Evolutionary conservation across 2,113 vertebrate species (phyloP).

Genomic region (Noturus placidus): DNA sequence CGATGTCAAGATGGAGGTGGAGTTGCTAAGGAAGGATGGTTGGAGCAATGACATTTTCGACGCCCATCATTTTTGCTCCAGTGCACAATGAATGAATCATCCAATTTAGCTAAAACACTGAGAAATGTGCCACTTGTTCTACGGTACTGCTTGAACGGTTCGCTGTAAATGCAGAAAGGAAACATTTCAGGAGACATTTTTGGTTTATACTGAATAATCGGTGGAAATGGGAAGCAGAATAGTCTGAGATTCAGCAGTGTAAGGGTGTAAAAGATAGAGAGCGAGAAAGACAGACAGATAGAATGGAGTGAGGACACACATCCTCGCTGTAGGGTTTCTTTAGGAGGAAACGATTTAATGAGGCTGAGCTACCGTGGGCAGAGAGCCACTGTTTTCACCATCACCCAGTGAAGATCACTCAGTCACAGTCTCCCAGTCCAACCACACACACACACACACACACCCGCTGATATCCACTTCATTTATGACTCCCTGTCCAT

Average conservation of each 20-base stretch:
- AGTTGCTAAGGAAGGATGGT: not conserved
- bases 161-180: conserved; percentile 1
- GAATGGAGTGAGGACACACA: not conserved
- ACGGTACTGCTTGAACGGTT: not conserved
- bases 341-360: conserved; percentile 46
- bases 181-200: not conserved
- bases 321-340: conserved; percentile 25
- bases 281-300: conserved; percentile 22
- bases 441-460: not conserved
- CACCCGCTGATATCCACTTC: conserved; percentile 18
- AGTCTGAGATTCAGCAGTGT: not conserved
- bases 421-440: conserved; percentile 21
- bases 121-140: not conserved
- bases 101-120: not conserved
- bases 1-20: not conserved
- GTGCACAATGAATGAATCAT: not conserved
- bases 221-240: not conserved
- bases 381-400: conserved; percentile 9
- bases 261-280: not conserved
- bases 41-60: not conserved
- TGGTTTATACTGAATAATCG: not conserved
- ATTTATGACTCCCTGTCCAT: conserved; percentile 34
- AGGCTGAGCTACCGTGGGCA: conserved; percentile 47
- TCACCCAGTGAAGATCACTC: conserved; percentile 23
- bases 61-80: conserved; percentile 7